phyloP scores from a whole-genome alignment of 92 coral and sea anemone species.

The Hydrozoanthus gracilis region DNA sequence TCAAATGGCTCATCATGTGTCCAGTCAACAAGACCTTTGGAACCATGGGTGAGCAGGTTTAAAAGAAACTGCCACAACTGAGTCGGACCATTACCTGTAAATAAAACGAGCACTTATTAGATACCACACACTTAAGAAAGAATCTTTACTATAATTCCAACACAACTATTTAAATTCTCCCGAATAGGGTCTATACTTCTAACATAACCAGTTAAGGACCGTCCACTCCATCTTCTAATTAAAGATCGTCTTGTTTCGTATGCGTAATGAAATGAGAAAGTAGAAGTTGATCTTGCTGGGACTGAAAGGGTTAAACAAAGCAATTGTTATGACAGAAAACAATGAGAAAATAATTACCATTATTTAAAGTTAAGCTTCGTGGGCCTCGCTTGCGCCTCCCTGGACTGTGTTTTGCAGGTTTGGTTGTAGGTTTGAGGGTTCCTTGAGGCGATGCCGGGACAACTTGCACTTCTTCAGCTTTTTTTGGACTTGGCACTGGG shows the following conservation, averaged over 20 bases:
- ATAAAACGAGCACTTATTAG: neutral
- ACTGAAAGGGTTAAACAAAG: neutral
- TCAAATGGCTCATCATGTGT: constrained; percentile 88
- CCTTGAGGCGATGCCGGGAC: neutral
- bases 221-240: too few relatives aligned
- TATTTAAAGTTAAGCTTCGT: constrained; percentile 26
- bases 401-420: neutral
- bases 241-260: too few relatives aligned
- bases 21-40: constrained; percentile 75
- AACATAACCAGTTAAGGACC: too few relatives aligned
- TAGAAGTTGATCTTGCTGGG: neutral
- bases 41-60: constrained; percentile 64
- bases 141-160: neutral
- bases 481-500: neutral
- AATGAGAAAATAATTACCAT: neutral
- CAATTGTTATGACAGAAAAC: neutral
- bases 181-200: too few relatives aligned
- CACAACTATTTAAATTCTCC: too few relatives aligned
- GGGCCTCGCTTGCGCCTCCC: constrained; percentile 46
- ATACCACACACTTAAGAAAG: neutral
- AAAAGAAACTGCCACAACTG: constrained; percentile 97
- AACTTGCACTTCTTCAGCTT: constrained; percentile 30
- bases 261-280: too few relatives aligned
- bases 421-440: neutral
- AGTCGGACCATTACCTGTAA: constrained; percentile 86